Base-by-base conservation (phyloP, 2,888 invertebrate species). In the Heliconius charithonia region DNA sequence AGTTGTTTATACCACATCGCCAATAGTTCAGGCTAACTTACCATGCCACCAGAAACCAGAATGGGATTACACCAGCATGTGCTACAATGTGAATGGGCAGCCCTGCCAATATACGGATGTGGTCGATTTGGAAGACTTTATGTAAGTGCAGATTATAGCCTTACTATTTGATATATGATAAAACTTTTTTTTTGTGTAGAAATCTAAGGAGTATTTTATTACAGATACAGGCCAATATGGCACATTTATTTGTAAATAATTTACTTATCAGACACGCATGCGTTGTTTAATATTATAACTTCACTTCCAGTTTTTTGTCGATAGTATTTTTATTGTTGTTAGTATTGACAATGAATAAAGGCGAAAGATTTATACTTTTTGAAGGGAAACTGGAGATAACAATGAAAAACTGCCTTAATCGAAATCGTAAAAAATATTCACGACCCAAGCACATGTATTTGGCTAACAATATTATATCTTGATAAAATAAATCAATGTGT, bases 71-170 rank as follows among this genome's bases (percentile, higher is more conserved):
- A 95, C 93, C 72, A 95, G 95, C 86, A 94, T 94, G 93, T 97
- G 97, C 86, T 97, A 95, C 85, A 96, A 96, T 86, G 96, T 96
- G 83, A 96, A 95, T 80, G 95, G 96, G 0, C 96, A 96, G 84
- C 95, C 97, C 0, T 97, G 97, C 82, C 97, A 96, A 85, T 97
- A 96, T 86, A 96, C 96, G 0, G 95, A 95, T 83, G 94, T 96
- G 81, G 96, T 96, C 75, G 97, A 97, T 89, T 96, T 97, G 84
- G 97, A 97, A 89, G 97, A 97, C 91, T 97, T 97, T 90, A 97
- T 97, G 97, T 97, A 92, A 97, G 97, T 96, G 83, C 63, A 29
- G 63, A 9, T 37, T 37, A 72, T 37, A 4, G 19, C 41, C 10
- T 37, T 37, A 10, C 37, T 25, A 45, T 69, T 41, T 41, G 25